phyloP scores from a whole-genome alignment of 2,888 invertebrate genomes.

The Cheiracanthium punctorium region DNA sequence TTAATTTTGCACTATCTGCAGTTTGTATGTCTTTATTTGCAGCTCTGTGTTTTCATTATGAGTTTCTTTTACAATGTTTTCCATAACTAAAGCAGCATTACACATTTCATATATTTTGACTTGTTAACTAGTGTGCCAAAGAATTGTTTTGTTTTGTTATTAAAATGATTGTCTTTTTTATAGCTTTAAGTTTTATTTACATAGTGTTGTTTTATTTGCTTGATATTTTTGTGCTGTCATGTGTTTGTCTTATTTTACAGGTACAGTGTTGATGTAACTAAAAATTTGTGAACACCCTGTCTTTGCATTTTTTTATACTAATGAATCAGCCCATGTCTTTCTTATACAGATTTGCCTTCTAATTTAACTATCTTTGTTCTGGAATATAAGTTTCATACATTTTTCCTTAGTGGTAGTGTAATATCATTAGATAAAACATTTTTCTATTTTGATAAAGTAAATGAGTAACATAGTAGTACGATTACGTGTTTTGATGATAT shows the following conservation, averaged over 20 bases:
- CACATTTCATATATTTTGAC: too few species aligned
- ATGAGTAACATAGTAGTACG: background rate
- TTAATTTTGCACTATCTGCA: too few species aligned
- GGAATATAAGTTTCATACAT: background rate
- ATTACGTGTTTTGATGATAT: background rate
- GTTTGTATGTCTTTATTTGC: too few species aligned
- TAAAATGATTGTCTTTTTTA: too few species aligned
- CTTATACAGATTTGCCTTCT: conserved; percentile 18
- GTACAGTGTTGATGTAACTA: background rate
- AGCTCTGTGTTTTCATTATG: too few species aligned
- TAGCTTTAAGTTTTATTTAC: too few species aligned
- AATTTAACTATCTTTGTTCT: background rate
- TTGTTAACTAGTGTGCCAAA: background rate
- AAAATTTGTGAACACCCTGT: conserved; percentile 15
- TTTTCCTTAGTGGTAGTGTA: background rate
- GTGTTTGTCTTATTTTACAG: background rate
- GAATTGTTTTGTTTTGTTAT: background rate
- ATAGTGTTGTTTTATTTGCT: too few species aligned
- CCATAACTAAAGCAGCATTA: too few species aligned
- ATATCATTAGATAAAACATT: background rate
- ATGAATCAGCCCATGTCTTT: conserved; percentile 21
- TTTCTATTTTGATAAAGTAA: conserved; percentile 1
- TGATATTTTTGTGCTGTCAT: too few species aligned
- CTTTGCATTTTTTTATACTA: background rate
- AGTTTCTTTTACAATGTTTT: too few species aligned